A percentile compares a stretch with the other conserved stretches of the same genome.
These are phyloP conservation scores for Chitala chitala DNA, from an alignment of 2,113 vertebrate species.

Conservation along the genomic window DNA sequence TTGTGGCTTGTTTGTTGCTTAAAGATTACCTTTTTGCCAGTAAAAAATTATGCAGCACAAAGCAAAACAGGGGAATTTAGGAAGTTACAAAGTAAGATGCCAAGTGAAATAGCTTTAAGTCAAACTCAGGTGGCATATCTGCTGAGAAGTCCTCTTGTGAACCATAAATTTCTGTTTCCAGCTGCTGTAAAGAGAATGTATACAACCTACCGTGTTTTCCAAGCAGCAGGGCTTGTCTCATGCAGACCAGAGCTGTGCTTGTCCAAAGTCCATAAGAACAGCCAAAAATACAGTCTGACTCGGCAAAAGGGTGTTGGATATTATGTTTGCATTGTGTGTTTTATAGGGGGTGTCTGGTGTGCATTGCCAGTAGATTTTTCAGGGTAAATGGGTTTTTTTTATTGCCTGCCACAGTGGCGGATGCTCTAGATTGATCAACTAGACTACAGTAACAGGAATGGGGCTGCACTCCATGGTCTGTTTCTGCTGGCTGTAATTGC, in stretches of 20 bases:
- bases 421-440: too few species aligned
- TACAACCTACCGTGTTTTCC: not conserved
- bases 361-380: not conserved
- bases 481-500: not conserved
- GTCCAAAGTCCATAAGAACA: not conserved
- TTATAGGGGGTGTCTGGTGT: not conserved
- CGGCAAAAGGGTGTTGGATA: not conserved
- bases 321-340: not conserved
- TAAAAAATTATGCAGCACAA: constrained; percentile 19
- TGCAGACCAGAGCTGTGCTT: not conserved
- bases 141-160: not conserved
- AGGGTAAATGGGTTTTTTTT: not conserved
- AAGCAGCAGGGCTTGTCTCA: not conserved
- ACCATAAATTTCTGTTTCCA: not conserved
- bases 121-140: not conserved
- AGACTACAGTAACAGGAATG: too few species aligned
- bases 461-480: not conserved
- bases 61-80: constrained; percentile 37
- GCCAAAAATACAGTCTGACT: not conserved
- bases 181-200: constrained; percentile 16
- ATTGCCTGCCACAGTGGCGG: too few species aligned
- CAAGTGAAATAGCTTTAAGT: constrained; percentile 17
- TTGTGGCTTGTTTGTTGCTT: constrained; percentile 35
- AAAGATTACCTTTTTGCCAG: not conserved
- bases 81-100: constrained; percentile 44